Conservation (phyloP, 1,140 invertebrate genomes). For the Drosophila pandora region DNA sequence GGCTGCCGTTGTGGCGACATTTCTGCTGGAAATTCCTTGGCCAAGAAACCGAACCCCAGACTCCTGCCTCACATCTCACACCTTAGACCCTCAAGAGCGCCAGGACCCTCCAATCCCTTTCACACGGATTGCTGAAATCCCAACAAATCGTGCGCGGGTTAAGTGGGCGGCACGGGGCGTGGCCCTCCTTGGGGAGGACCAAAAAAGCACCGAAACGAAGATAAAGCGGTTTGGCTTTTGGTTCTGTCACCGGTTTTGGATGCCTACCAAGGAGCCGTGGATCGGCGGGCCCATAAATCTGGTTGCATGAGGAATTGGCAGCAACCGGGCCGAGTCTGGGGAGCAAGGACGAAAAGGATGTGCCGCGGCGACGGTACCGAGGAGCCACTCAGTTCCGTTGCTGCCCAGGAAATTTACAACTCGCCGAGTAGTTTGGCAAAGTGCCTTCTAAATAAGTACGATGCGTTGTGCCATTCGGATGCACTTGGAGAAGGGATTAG, state of each 20-base stretch:
- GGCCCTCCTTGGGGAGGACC: background rate
- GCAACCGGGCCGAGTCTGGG: conserved; percentile 15
- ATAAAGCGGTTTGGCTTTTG: conserved; percentile 59
- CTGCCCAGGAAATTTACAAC: conserved; percentile 64
- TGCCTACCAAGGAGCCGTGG: conserved; percentile 43
- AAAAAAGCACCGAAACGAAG: conserved; percentile 36
- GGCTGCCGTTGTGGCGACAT: conserved; percentile 64
- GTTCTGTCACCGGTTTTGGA: conserved; percentile 42
- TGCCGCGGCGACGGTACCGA: conserved; percentile 2
- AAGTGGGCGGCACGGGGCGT: conserved; percentile 23
- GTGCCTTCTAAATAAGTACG: conserved; percentile 21
- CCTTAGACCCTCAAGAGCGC: too few species aligned
- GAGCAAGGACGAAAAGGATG: background rate
- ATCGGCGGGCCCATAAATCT: conserved; percentile 56
- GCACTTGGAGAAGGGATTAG: background rate
- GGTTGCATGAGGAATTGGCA: conserved; percentile 64
- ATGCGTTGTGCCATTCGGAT: background rate
- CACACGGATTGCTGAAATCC: conserved; percentile 49
- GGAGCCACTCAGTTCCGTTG: conserved; percentile 67
- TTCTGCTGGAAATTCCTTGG: conserved; percentile 54
- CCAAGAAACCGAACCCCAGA: conserved; percentile 30
- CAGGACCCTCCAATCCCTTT: conserved; percentile 2
- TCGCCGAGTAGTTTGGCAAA: conserved; percentile 37
- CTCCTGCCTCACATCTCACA: too few species aligned
- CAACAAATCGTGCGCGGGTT: conserved; percentile 43